Conservation (phyloP, 1,140 invertebrate genomes). For the Drosophila pachea region DNA sequence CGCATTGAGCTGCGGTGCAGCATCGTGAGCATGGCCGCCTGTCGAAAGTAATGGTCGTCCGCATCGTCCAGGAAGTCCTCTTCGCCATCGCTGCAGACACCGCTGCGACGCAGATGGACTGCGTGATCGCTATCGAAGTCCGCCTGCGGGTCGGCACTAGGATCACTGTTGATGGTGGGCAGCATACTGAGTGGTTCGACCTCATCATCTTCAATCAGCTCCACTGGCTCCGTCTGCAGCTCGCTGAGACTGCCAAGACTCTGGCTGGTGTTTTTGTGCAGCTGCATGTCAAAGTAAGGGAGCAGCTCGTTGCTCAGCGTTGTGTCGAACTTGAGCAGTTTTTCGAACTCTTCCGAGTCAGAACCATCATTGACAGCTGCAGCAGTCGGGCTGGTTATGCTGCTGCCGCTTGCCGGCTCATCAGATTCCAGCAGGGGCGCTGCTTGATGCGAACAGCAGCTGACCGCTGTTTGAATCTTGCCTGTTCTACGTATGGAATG, state of each 20-base stretch:
- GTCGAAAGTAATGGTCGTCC: slow-evolving; percentile 74
- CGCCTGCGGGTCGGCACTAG: slow-evolving; percentile 68
- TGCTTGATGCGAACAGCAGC: slow-evolving; percentile 52
- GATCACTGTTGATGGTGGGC: slow-evolving; percentile 71
- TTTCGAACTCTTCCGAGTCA: slow-evolving; percentile 78
- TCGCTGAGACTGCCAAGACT: slow-evolving; percentile 68
- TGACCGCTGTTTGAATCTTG: slow-evolving; percentile 51
- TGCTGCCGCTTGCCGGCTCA: neutral
- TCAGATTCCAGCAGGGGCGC: slow-evolving; percentile 21
- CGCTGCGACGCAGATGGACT: slow-evolving; percentile 46
- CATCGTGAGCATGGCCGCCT: slow-evolving; percentile 75
- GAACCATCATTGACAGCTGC: slow-evolving; percentile 51
- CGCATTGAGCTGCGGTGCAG: slow-evolving; percentile 77
- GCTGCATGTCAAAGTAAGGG: slow-evolving; percentile 78
- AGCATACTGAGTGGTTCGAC: slow-evolving; percentile 66
- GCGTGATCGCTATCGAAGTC: slow-evolving; percentile 50
- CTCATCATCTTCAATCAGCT: slow-evolving; percentile 42
- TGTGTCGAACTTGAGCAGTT: slow-evolving; percentile 72
- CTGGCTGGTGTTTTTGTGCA: slow-evolving; percentile 71
- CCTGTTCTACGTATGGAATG: slow-evolving; percentile 74
- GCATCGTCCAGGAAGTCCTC: slow-evolving; percentile 71
- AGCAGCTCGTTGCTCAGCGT: slow-evolving; percentile 74
- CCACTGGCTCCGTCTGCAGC: slow-evolving; percentile 42
- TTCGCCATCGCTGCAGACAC: slow-evolving; percentile 72
- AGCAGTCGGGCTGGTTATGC: neutral